Evolutionary conservation across 2,113 vertebrate species (phyloP), one percentile per base, ranked within the genome.

Genomic region (Syrmaticus mikado): DNA sequence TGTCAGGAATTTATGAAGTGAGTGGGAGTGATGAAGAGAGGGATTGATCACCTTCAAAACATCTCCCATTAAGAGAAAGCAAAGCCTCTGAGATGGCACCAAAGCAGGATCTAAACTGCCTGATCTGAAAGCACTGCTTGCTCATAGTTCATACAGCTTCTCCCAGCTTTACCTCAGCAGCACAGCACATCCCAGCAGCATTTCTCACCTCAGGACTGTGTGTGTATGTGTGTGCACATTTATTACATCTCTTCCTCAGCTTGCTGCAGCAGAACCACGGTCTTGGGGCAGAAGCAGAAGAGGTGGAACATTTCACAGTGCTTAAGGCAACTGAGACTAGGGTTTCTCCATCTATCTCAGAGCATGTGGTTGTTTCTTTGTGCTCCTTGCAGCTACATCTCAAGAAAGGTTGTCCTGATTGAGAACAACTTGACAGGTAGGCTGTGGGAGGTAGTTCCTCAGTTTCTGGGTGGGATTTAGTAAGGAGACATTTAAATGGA

Each of bases 1-100:
- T 30, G 38, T 82, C 78, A 91, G 67, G 57, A 91, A 89, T 95
- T 89, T 89, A 70, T 80, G 82, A 92, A 57, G 40, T 27, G 6
- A 0, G 2, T 50, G 15, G 65, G 52, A 87, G 34, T 75, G 77
- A 74, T 91, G 84, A 87, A 87, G 43, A 78, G 73, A 82, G 20
- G 34, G 71, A 93, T 94, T 94, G 92, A 89, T n/a, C 40, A 40
- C 30, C 62, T 95, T 91, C 78, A 89, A 40, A 82, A 82, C 15
- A 79, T 36, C 62, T 87, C 75, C 58, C 30, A 48, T 70, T 89
- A 91, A 40, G 38, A 91, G 60, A 94, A 92, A 85, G 20, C 43
- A 85, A 95, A 85, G 75, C 36, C 21, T 91, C 61, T 87, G n/a
- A 87, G 50, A 53, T n/a, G 64, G 40, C 34, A 85, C 40, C 43